Conservation (phyloP, 1,140 invertebrate genomes). For the Yoshiicerus persimilis region DNA sequence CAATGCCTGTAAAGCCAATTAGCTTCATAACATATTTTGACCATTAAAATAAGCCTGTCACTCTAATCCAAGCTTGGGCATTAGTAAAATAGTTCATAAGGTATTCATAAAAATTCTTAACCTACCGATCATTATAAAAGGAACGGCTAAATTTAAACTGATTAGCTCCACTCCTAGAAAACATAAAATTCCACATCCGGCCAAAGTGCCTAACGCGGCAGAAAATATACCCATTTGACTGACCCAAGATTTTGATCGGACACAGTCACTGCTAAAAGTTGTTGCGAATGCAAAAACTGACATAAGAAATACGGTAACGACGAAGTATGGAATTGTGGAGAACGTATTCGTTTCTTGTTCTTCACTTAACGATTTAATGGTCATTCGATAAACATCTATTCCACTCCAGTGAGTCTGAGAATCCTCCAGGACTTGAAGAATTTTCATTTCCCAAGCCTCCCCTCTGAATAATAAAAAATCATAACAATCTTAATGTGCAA, state of each 20-base stretch:
- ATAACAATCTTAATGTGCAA: too few species aligned
- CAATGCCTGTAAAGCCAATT: constrained; percentile 72
- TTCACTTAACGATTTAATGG: constrained; percentile 79
- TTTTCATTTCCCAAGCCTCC: constrained; percentile 76
- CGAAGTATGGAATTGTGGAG: constrained; percentile 82
- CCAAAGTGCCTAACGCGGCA: constrained; percentile 80
- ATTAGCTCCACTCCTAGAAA: constrained; percentile 89
- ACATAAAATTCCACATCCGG: constrained; percentile 85
- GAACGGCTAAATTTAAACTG: constrained; percentile 87
- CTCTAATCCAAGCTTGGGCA: too few species aligned
- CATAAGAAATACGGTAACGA: constrained; percentile 82
- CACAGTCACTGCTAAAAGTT: constrained; percentile 78
- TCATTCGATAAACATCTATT: constrained; percentile 77
- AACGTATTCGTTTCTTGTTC: constrained; percentile 85
- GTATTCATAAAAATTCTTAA: neutral
- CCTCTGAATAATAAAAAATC: constrained; percentile 59
- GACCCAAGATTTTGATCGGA: constrained; percentile 83
- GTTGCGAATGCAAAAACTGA: constrained; percentile 68
- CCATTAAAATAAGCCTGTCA: too few species aligned
- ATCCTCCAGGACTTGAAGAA: constrained; percentile 70
- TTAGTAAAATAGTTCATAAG: neutral
- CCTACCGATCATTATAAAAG: constrained; percentile 90
- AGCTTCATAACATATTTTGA: neutral
- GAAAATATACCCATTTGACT: constrained; percentile 86
- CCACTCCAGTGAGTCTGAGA: constrained; percentile 78